Evolutionary conservation across 1,140 invertebrate species (phyloP).

Genomic region (Monochamus saltuarius): DNA sequence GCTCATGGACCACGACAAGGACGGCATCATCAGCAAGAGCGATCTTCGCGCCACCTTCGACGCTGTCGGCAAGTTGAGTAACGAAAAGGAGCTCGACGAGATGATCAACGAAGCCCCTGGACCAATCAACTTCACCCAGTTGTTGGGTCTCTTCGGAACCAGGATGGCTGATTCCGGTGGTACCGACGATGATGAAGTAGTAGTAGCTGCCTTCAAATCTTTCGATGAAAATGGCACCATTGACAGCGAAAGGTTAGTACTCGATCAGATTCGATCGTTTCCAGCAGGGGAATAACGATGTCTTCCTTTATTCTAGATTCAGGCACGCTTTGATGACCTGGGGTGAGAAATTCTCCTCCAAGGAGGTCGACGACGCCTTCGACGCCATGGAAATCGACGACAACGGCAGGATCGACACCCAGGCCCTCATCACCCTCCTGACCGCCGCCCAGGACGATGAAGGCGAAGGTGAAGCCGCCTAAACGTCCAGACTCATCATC

Average conservation of each 20-base stretch:
- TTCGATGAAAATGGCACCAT: constrained; percentile 91
- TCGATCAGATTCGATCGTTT: constrained; percentile 19
- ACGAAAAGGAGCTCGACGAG: constrained; percentile 87
- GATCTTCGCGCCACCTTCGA: constrained; percentile 96
- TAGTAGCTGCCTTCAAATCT: constrained; percentile 92
- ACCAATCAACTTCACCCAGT: constrained; percentile 94
- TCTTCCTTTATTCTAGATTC: constrained; percentile 62
- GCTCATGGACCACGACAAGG: constrained; percentile 98
- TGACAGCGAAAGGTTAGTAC: constrained; percentile 73
- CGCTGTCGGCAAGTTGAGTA: constrained; percentile 85
- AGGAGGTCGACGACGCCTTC: constrained; percentile 92
- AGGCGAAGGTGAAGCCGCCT: constrained; percentile 62
- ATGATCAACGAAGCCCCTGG: constrained; percentile 89
- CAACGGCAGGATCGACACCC: constrained; percentile 90
- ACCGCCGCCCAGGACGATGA: constrained; percentile 78
- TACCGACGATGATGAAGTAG: constrained; percentile 90
- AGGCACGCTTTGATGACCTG: constrained; percentile 93
- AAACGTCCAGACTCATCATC: constrained; percentile 39
- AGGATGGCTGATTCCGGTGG: constrained; percentile 78
- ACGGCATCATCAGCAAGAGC: constrained; percentile 92
- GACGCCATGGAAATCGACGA: constrained; percentile 94
- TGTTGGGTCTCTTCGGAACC: constrained; percentile 88
- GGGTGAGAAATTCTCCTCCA: constrained; percentile 92
- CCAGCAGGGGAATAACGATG: not conserved
- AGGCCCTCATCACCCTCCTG: constrained; percentile 81